Base-by-base conservation (phyloP, 1,140 invertebrate species). In the Sipha flava region DNA sequence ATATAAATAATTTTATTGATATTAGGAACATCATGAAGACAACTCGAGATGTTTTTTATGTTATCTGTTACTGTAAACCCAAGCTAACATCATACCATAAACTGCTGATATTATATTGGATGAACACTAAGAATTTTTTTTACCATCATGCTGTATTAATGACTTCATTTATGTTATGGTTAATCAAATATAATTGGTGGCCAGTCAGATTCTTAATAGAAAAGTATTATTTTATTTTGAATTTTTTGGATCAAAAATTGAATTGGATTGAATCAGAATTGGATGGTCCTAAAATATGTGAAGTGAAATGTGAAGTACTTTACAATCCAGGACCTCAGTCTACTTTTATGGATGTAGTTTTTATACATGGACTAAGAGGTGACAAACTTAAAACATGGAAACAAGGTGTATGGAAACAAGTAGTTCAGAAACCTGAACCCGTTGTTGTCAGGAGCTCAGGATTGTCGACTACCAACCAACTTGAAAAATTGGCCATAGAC, bases 281-380 rank as follows among this genome's bases (percentile, higher is more conserved):
- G 1, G 72, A 59, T 5, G 52, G 52, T 23, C n/a, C 29, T 3
- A 10, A n/a, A 29, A 18, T 2, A 12, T 18, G 21, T 26, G 52
- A 43, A n/a, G 73, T 77, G 1, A 26, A 43, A 77, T 84, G 83
- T 66, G 82, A 84, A 29, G 80, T 84, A 6, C 81, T 84, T 3
- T 75, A 83, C 70, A 82, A 84, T 77, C 83, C 83, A 0, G 82
- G 82, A 21, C 59, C 79, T 1, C 79, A 80, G 6, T 59, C 52
- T 0, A 52, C 49, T 4, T 75, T 59, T 14, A 88, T 86, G 3
- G 89, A 89, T 81, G 85, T 89, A 18, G 86, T 89, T 5, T 88
- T 89, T n/a, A 86, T 89, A 23, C 89, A 89, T 81, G 89, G 89
- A 0, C 84, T 89, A 7, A 88, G 89, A 80, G 89, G 89, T 2